Base-by-base conservation (phyloP, 1,140 invertebrate genomes). In the Diuraphis noxia region DNA sequence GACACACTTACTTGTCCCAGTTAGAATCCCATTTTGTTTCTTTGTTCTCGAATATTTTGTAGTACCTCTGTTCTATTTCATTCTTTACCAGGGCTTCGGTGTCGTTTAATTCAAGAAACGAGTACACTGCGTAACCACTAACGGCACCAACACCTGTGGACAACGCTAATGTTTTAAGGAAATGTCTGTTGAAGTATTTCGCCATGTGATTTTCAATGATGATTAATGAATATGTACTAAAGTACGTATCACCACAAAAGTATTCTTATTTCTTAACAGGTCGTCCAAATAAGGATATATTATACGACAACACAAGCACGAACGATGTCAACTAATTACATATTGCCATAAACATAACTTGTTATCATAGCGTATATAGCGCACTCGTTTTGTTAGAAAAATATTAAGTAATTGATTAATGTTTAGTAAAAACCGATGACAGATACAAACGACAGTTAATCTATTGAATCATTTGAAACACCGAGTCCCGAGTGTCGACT, bases 1-100 rank as follows among this genome's bases (percentile, higher is more conserved):
- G 13, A 72, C n/a, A 72, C 56, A 40, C 89, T 91, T 81, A 91
- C 89, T 36, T 91, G 41, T 91, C 89, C 89, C 89, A 91, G 30
- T 91, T 91, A 40, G 36, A 81, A 30, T 91, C 72, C 89, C 89
- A 91, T 34, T 91, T 91, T 2, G 77, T 36, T 46, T 81, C 43
- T 40, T 25, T 91, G 43, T 91, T 91, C 36, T 91, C 77, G 30
- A 82, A 91, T 38, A 81, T n/a, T 4, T 25, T 21, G 25, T 82
- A 91, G 21, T 82, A 91, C 1, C 38, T 23, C n/a, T 52, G n/a
- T 82, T 91, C 72, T 7, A 40, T 7, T 25, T 52, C 23, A 2
- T 9, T 13, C 13, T 36, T 30, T 6, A 82, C 38, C 89, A 38
- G n/a, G 41, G 36, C 77, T 40, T 34, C 19, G 25, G 46, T 82